Evolutionary conservation across 2,888 invertebrate genomes (phyloP).

Genomic region (Trissolcus brochymenae): DNA sequence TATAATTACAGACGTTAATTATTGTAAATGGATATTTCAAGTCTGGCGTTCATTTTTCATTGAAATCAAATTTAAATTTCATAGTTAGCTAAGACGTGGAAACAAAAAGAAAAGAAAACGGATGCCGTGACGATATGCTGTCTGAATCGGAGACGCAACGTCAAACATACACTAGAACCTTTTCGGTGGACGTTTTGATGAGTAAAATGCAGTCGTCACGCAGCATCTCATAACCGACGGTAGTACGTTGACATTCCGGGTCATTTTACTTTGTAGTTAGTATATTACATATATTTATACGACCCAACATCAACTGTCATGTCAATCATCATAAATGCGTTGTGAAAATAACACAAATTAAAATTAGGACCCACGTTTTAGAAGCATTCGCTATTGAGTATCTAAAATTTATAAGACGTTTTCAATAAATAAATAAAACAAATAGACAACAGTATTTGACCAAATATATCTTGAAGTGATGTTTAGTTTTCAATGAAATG

Average conservation of each 20-base stretch:
- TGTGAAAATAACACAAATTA: conserved; percentile 31
- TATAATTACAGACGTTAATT: not conserved
- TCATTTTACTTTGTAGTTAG: conserved; percentile 59
- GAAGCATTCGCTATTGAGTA: not conserved
- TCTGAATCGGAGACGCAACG: conserved; percentile 44
- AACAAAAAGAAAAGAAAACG: conserved; percentile 33
- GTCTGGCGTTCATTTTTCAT: not conserved
- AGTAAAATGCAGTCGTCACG: conserved; percentile 53
- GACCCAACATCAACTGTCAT: conserved; percentile 49
- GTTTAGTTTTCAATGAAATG: too few relatives aligned
- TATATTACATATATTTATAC: conserved; percentile 55
- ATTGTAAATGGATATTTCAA: not conserved
- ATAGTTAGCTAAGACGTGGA: not conserved
- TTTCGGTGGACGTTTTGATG: conserved; percentile 52
- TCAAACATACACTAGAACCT: conserved; percentile 46
- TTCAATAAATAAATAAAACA: too few relatives aligned
- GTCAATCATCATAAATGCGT: conserved; percentile 49
- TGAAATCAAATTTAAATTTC: not conserved
- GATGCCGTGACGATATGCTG: conserved; percentile 49
- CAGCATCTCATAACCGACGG: conserved; percentile 52
- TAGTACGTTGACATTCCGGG: conserved; percentile 49
- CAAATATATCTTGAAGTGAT: too few relatives aligned
- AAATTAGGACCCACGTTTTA: conserved; percentile 16
- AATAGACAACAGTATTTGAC: too few relatives aligned
- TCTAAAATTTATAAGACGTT: too few relatives aligned